Percentiles rank a stretch among this genome's conserved stretches.
These are phyloP conservation scores for Delphinapterus leucas DNA, from an alignment of 2,113 vertebrate genomes.

Conservation along the genomic window DNA sequence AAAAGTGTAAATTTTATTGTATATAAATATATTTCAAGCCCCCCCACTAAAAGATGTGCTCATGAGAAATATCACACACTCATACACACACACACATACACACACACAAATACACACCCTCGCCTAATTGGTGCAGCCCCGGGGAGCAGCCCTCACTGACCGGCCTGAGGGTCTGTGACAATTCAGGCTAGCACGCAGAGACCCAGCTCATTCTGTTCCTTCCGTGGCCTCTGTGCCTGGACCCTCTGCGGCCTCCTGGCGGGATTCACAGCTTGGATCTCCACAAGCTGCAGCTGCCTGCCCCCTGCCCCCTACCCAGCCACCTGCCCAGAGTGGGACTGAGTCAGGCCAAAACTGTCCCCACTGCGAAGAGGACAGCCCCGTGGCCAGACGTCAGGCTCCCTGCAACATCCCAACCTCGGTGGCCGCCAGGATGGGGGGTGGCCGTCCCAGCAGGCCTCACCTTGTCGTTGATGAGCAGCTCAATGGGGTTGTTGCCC, in stretches of 20 bases:
- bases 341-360: neutral
- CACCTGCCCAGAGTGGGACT: neutral
- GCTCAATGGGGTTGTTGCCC: slow-evolving; percentile 98
- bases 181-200: neutral
- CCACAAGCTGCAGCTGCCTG: neutral
- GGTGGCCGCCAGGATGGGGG: accelerated
- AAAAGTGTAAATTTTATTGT: neutral
- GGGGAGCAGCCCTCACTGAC: neutral
- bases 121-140: neutral
- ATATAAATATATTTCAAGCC: neutral
- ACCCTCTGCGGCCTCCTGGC: neutral
- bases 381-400: accelerated
- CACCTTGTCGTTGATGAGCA: slow-evolving; percentile 98
- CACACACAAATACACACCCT: neutral
- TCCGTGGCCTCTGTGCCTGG: accelerated
- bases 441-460: neutral
- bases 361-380: accelerated
- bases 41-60: neutral
- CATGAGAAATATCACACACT: neutral
- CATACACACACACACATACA: neutral
- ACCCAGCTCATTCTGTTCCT: neutral
- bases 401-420: accelerated
- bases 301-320: accelerated
- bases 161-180: neutral
- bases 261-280: neutral